Evolutionary conservation across 2,113 vertebrate species (phyloP), one percentile per base, ranked within the genome.

Genomic region (Dicaeum eximium): DNA sequence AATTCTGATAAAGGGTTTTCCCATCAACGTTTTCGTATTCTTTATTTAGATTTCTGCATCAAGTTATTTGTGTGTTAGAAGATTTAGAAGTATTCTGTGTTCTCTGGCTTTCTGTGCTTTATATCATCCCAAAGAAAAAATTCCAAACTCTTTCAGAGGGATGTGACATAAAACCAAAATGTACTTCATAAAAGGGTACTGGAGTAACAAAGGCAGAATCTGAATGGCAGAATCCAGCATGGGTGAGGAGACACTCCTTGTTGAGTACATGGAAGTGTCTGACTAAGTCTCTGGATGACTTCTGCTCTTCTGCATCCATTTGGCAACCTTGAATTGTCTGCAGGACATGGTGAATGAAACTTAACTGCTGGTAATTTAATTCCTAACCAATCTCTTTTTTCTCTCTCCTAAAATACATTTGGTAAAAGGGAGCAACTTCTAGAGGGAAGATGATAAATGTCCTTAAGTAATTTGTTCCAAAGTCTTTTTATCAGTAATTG

Each of bases 161-260:
- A 38, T 23, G 23, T 42, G 25, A 23, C 40, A 38, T 58, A 62
- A 92, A 75, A 53, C 44, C 25, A 56, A 80, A 60, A 38, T 11
- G 4, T 42, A 47, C n/a, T 37, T 28, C 14, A 11, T 0, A 13
- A 71, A 72, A 77, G 25, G 19, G 9, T 38, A 51, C 0, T 47
- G 38, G 42, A 60, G 23, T 75, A 80, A 30, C 12, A 60, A 44
- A 88, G 53, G 44, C 35, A 51, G 15, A 60, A 69, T 73, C 44
- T 69, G 87, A 83, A 88, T 38, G 38, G 38, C 38, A 38, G 38
- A 72, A 80, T 37, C 30, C 62, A 70, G 0, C 10, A 1, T 11
- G 10, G 45, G 5, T 45, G 51, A 48, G 37, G 50, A 57, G 51
- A n/a, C 15, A 13, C n/a, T 50, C 50, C 53, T 75, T 2, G 70